Percentiles rank a stretch among this genome's conserved stretches.
Evolutionary conservation across 2,797 vertebrate genomes (phyloP).

Genomic region (Odontamblyopus rebecca): DNA sequence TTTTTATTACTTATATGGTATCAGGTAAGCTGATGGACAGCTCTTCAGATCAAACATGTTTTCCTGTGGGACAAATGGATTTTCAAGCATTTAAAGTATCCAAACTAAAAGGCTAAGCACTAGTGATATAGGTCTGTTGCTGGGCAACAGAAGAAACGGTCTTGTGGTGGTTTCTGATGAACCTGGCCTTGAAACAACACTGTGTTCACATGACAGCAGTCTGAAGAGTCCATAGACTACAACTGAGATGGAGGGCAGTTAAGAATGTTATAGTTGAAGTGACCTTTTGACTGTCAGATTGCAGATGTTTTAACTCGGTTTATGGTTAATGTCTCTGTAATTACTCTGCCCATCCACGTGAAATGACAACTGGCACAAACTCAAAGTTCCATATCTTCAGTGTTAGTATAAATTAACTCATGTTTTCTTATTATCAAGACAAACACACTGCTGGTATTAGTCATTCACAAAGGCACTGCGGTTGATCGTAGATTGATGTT

Average conservation of each 20-base stretch:
- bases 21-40: no score
- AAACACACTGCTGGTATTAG: neutral
- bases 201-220: conserved; percentile 40
- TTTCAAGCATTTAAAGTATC: conserved; percentile 20
- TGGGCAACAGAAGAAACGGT: conserved; percentile 54
- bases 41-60: no score
- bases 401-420: neutral
- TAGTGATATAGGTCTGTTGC: conserved; percentile 51
- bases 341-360: no score
- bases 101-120: conserved; percentile 14
- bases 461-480: neutral
- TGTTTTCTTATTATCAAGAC: neutral
- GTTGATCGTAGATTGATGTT: conserved; percentile 24
- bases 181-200: conserved; percentile 45
- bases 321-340: neutral
- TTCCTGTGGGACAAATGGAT: neutral
- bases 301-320: neutral
- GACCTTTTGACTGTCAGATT: neutral
- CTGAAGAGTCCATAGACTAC: no score
- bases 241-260: neutral
- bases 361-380: no score
- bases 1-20: no score
- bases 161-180: conserved; percentile 43
- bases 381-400: neutral
- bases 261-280: no score